Evolutionary conservation across 2,888 invertebrate genomes (phyloP).

Genomic region (Glaucopsyche alexis): DNA sequence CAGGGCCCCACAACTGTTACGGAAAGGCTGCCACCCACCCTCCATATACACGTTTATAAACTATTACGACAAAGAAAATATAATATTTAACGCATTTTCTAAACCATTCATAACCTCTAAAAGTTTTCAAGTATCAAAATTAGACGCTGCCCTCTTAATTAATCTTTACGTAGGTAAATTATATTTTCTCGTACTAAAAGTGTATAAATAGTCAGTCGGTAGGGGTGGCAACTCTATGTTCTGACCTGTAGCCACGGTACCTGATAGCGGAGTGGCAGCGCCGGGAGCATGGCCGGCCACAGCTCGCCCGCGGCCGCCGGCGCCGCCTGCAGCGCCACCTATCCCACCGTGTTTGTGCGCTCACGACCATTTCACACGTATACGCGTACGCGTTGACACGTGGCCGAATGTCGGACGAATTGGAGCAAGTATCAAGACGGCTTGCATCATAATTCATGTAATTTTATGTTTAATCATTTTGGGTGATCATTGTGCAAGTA

Average conservation of each 20-base stretch:
- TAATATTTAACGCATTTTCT: background rate
- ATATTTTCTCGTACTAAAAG: constrained; percentile 18
- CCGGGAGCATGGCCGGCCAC: constrained; percentile 65
- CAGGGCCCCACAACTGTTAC: constrained; percentile 28
- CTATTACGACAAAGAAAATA: constrained; percentile 15
- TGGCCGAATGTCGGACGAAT: constrained; percentile 14
- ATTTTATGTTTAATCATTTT: background rate
- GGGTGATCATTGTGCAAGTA: too few relatives aligned
- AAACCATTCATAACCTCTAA: background rate
- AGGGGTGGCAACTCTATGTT: constrained; percentile 14
- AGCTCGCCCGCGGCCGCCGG: constrained; percentile 53
- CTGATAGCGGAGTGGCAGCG: constrained; percentile 66
- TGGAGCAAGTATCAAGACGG: background rate
- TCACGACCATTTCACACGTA: constrained; percentile 17
- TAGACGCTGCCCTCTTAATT: too few relatives aligned
- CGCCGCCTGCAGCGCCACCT: constrained; percentile 47
- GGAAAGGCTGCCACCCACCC: constrained; percentile 1
- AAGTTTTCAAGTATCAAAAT: background rate
- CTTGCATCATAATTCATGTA: background rate
- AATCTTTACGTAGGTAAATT: background rate
- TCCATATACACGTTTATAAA: constrained; percentile 4
- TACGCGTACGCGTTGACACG: constrained; percentile 18
- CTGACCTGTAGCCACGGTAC: constrained; percentile 44
- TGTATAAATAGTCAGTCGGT: constrained; percentile 1
- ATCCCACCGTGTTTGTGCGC: constrained; percentile 27